These are phyloP conservation scores for Himalopsyche kuldschensis DNA, from an alignment of 2,888 invertebrate species.

Conservation along the genomic window DNA sequence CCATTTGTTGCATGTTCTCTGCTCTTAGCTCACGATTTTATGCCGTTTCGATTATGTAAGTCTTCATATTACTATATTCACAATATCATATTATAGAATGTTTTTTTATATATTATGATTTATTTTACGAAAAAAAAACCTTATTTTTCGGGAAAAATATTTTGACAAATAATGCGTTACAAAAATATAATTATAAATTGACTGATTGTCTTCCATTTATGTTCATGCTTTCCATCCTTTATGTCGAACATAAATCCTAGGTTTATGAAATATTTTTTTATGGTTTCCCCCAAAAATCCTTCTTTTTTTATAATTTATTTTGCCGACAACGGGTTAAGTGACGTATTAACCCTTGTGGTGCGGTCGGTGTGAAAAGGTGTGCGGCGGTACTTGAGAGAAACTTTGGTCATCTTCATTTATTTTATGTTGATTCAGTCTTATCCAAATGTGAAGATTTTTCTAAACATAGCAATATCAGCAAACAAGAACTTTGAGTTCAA, in stretches of 20 bases:
- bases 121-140: background rate
- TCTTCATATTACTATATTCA: background rate
- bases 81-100: background rate
- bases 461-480: no score
- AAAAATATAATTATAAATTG: background rate
- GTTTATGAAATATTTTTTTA: background rate
- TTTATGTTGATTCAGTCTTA: background rate
- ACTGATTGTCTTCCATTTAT: background rate
- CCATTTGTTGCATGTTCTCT: background rate
- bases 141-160: background rate
- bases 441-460: background rate
- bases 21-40: background rate
- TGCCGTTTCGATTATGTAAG: background rate
- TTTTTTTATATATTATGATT: background rate
- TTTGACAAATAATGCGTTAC: background rate
- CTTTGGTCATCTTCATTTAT: background rate
- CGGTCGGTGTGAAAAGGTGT: background rate
- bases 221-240: background rate
- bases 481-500: no score
- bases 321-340: background rate
- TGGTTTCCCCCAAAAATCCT: background rate
- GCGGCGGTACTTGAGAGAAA: background rate
- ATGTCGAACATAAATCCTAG: background rate
- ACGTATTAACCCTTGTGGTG: background rate
- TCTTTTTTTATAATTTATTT: background rate